These are phyloP conservation scores for Neolamprologus brichardi DNA, from an alignment of 2,113 vertebrate genomes.

Conservation along the genomic window DNA sequence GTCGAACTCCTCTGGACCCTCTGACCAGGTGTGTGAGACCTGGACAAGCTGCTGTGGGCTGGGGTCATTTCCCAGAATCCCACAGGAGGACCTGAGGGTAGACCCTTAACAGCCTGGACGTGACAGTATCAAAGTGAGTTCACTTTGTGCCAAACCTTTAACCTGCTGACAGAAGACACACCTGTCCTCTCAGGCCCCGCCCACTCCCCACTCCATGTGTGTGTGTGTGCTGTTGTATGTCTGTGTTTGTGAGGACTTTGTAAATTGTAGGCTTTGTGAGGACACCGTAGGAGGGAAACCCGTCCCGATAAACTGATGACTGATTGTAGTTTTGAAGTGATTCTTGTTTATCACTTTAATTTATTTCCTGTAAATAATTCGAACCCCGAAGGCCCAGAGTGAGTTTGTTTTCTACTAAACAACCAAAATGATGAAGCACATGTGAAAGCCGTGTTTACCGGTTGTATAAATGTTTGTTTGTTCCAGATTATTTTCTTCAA, in stretches of 20 bases:
- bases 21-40: neutral
- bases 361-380: neutral
- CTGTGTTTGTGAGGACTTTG: neutral
- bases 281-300: neutral
- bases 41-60: neutral
- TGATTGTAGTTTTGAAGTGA: neutral
- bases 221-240: neutral
- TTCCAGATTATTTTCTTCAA: neutral
- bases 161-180: neutral
- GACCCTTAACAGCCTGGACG: neutral
- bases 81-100: neutral
- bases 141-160: conserved; percentile 14
- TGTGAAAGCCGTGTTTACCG: neutral
- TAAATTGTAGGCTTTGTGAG: neutral
- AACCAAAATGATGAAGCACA: neutral
- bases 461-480: neutral
- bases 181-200: neutral
- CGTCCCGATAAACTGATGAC: neutral
- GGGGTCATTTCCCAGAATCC: neutral
- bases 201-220: neutral
- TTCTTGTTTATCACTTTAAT: neutral
- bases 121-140: neutral
- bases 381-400: neutral
- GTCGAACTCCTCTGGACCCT: neutral
- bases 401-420: neutral